Conservation (phyloP, 2,888 invertebrate genomes). For the Hypercompe scribonia region DNA sequence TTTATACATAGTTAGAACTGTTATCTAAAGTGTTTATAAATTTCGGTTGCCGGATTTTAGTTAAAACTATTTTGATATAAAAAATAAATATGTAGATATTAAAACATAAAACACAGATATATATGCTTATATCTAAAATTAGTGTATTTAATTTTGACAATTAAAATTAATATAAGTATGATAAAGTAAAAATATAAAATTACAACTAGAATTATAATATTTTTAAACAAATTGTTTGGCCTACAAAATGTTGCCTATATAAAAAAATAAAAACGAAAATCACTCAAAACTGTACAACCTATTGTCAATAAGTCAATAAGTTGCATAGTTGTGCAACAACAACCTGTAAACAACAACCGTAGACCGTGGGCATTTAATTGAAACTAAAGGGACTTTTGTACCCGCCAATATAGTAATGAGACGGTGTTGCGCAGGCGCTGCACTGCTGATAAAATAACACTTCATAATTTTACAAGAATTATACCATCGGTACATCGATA, state of each 20-base stretch:
- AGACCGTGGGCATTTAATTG: slow-evolving; percentile 68
- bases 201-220: too few species aligned
- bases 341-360: slow-evolving; percentile 55
- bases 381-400: slow-evolving; percentile 69
- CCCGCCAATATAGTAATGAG: slow-evolving; percentile 71
- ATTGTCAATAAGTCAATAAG: background rate
- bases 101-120: too few species aligned
- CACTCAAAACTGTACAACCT: background rate
- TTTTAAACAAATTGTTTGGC: background rate
- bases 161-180: background rate
- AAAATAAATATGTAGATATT: background rate
- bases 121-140: too few species aligned
- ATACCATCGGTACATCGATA: slow-evolving; percentile 72
- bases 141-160: too few species aligned
- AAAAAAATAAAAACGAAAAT: background rate
- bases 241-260: too few species aligned
- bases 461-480: slow-evolving; percentile 68
- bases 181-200: too few species aligned
- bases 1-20: background rate
- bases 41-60: background rate
- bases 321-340: slow-evolving; percentile 32
- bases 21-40: background rate
- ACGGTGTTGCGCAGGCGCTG: slow-evolving; percentile 39
- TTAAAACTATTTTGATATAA: background rate
- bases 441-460: slow-evolving; percentile 64